Conservation (phyloP, 30 jellyfish, hydroid and myxozoan genomes). For the Aurelia coerulea region DNA sequence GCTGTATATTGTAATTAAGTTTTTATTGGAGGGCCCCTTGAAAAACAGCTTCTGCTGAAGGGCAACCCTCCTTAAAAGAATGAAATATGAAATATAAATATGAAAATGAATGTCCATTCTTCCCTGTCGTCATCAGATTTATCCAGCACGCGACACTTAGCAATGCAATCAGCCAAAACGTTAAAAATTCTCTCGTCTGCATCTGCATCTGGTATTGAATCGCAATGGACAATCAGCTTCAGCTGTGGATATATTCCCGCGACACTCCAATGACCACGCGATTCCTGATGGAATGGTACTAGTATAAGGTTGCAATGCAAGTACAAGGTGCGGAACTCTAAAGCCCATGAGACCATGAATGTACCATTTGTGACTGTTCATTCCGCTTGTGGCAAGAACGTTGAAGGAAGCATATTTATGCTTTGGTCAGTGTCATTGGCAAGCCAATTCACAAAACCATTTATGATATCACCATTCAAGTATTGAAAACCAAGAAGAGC, state of each 20-base stretch:
- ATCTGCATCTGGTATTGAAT: neutral
- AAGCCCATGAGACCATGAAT: too few species aligned
- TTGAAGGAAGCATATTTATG: neutral
- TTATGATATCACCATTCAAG: too few species aligned
- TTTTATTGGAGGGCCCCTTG: too few species aligned
- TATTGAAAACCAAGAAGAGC: too few species aligned
- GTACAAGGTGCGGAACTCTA: neutral
- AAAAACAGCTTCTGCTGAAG: too few species aligned
- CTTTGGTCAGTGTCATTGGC: too few species aligned
- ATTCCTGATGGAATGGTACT: neutral
- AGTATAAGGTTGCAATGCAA: neutral
- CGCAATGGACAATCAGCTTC: constrained; percentile 18
- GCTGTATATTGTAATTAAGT: too few species aligned
- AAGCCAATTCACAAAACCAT: too few species aligned
- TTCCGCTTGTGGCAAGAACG: neutral
- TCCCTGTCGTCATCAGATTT: neutral
- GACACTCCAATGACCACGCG: constrained; percentile 5
- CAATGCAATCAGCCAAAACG: neutral
- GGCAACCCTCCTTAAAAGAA: too few species aligned
- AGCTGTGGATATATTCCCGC: neutral
- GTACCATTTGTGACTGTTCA: neutral
- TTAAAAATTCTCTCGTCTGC: neutral
- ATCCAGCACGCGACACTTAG: neutral
- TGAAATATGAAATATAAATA: too few species aligned
- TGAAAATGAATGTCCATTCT: constrained; percentile 4